Evolutionary conservation across 2,113 vertebrate species (phyloP), one percentile per base, ranked within the genome.

Genomic region (Pungitius pungitius): DNA sequence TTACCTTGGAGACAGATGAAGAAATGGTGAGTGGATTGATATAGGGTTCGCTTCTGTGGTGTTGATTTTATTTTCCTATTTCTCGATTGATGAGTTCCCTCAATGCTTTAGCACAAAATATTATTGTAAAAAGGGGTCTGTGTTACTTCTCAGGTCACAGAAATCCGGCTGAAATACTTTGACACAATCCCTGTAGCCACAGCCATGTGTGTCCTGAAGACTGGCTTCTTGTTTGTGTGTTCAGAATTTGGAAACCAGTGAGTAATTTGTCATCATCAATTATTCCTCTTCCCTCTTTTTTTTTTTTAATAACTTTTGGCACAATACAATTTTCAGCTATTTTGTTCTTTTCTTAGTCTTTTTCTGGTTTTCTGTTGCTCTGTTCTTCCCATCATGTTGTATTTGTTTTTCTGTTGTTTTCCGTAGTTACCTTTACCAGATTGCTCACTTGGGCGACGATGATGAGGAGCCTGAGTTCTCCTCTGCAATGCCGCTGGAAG

Each of bases 201-300:
- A 70, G 97, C 97, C 59, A 99, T 99, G 98, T 99, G 97, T 7
- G 98, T 99, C 54, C 91, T 99, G 91, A 99, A 99, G 90, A 99
- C 98, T 0, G 98, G 98, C 6, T 99, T 99, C 88, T 94, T 99
- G 62, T 99, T 99, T 81, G 97, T 99, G 80, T 83, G 97, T 8
- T 97, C 98, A 42, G 98, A 99, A 82, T 99, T 99, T 93, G 98
- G 97, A 90, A 99, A 99, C 86, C 98, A 99, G 97, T 99, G 91
- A 97, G 78, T 80, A 9, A 24, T 35, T 54, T 43, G 20, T 61
- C 35, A 40, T 11, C 7, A 30, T 15, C 1, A 4, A 6, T 20
- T 40, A 6, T 11, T 45, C 22, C 37, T 30, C 40, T 24, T 20
- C 30, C 0, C 8, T 66, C n/a, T 39, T 24, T 1, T 40, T 24